phyloP scores from a whole-genome alignment of 2,797 vertebrate genomes.

The Hippoglossus hippoglossus region DNA sequence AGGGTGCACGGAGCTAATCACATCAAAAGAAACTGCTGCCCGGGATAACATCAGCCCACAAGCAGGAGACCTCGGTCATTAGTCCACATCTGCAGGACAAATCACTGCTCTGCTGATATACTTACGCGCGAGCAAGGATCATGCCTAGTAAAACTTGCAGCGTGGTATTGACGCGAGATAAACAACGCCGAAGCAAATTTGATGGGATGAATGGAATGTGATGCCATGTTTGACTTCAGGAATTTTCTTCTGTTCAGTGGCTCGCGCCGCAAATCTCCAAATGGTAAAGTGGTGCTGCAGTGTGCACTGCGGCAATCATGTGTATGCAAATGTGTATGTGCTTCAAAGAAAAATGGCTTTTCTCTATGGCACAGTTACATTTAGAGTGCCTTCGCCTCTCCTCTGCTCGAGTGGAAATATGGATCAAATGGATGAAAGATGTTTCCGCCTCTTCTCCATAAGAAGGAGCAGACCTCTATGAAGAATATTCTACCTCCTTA shows the following conservation, averaged over 20 bases:
- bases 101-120: constrained; percentile 71
- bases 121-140: constrained; percentile 35
- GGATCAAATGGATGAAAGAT: constrained; percentile 54
- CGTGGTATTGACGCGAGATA: constrained; percentile 33
- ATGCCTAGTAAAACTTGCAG: constrained; percentile 31
- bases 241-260: constrained; percentile 20
- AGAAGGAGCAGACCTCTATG: constrained; percentile 21
- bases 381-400: constrained; percentile 39
- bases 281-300: constrained; percentile 33
- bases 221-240: constrained; percentile 41
- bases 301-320: constrained; percentile 54
- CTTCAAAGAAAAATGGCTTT: constrained; percentile 59
- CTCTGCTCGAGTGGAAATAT: constrained; percentile 46
- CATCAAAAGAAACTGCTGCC: constrained; percentile 80
- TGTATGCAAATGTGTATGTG: constrained; percentile 58
- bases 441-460: constrained; percentile 26
- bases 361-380: constrained; percentile 34
- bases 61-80: constrained; percentile 81
- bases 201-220: constrained; percentile 42
- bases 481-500: constrained; percentile 54
- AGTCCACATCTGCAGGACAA: constrained; percentile 79
- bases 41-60: constrained; percentile 76
- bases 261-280: constrained; percentile 36
- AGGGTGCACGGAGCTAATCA: constrained; percentile 78
- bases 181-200: constrained; percentile 40